These are phyloP conservation scores for Zeugodacus cucurbitae DNA, from an alignment of 1,140 invertebrate species.

Conservation along the genomic window DNA sequence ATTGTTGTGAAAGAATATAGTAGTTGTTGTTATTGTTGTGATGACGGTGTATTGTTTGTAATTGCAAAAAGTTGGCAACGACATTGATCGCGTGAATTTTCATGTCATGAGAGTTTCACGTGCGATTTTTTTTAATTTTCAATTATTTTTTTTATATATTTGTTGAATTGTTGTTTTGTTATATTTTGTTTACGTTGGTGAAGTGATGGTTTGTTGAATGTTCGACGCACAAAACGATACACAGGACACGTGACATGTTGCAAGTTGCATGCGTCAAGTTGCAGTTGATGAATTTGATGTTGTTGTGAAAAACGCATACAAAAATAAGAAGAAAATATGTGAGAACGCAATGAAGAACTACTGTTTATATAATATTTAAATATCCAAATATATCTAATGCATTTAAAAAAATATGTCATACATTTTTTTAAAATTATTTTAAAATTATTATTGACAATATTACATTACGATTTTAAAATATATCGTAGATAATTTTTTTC, in stretches of 20 bases:
- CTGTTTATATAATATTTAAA: background rate
- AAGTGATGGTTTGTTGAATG: background rate
- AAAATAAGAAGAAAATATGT: background rate
- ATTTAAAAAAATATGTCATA: too few species aligned
- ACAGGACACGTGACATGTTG: slow-evolving; percentile 21
- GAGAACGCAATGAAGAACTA: background rate
- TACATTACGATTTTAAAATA: too few species aligned
- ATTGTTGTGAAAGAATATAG: background rate
- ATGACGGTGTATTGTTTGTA: background rate
- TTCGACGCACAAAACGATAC: background rate
- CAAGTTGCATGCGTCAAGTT: background rate
- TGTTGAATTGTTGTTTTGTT: too few species aligned
- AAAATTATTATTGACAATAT: too few species aligned
- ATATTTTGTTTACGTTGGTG: background rate
- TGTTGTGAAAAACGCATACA: background rate
- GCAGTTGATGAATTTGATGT: background rate
- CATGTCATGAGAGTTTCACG: background rate
- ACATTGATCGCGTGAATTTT: background rate
- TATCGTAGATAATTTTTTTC: too few species aligned
- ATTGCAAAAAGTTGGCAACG: background rate
- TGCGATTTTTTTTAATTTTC: background rate
- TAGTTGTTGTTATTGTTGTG: background rate
- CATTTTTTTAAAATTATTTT: too few species aligned
- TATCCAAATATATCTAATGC: background rate
- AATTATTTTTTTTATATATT: too few species aligned